Base-by-base conservation (phyloP, 2,888 invertebrate species). In the Xestia sexstrigata region DNA sequence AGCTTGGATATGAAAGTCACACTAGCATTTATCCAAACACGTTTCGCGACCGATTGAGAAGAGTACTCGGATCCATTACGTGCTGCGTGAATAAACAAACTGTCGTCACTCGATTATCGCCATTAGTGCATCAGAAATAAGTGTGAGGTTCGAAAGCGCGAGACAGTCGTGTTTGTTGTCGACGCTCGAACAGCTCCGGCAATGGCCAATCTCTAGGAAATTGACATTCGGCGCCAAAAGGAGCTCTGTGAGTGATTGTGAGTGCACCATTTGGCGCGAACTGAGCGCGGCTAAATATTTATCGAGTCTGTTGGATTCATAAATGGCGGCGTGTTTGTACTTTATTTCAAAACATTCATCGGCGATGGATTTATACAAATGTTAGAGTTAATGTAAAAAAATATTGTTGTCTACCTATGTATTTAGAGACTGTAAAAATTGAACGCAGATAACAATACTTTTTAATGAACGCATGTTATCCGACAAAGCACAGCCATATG, bases 211-310 rank as follows among this genome's bases (percentile, higher is more conserved):
- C 93, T 94, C 90, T 93, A 93, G 93, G 93, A 94, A 95, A 95
- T 92, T 95, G 94, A 94, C 94, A 95, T 94, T 95, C 91, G 93
- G 94, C 95, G 94, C 95, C 95, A 93, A 93, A 93, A 93, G 92
- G 91, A 92, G 89, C 90, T 88, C 89, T 91, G 84, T 89, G 92
- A 92, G 91, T 91, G 93, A 94, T 93, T 91, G 91, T 89, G 90
- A 93, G 92, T 92, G 91, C 91, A 89, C 90, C 91, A 93, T 94
- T 93, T 92, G 93, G 90, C 91, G 93, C 89, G 89, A 93, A 92
- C 91, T 91, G 91, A 89, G 89, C 89, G 88, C 85, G 88, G 86
- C 91, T 93, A 93, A 94, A 95, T 93, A 94, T 94, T 95, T 94
- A 94, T 93, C 86, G 89, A 93, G 89, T 89, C 87, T 89, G 91